phyloP scores from a whole-genome alignment of 1,140 invertebrate genomes.

The Zaprionus camerounensis region DNA sequence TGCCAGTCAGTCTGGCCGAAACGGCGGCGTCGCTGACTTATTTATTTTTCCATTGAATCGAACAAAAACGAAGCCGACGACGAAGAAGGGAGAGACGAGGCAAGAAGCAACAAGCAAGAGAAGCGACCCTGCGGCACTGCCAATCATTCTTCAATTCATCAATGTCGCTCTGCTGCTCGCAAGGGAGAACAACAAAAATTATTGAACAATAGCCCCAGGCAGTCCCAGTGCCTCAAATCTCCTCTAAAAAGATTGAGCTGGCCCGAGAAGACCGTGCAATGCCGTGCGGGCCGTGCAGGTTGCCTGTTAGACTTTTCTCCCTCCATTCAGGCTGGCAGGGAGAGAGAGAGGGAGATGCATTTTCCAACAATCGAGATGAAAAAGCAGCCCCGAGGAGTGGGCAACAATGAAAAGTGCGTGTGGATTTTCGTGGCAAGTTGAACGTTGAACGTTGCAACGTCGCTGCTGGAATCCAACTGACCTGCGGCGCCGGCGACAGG shows the following conservation, averaged over 20 bases:
- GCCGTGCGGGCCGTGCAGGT: constrained; percentile 10
- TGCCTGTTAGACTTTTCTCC: constrained; percentile 30
- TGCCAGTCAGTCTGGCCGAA: constrained; percentile 77
- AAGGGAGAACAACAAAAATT: constrained; percentile 31
- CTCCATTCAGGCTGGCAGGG: constrained; percentile 30
- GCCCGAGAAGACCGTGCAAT: background rate
- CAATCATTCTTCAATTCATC: constrained; percentile 83
- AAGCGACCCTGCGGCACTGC: constrained; percentile 63
- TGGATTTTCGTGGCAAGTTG: constrained; percentile 56
- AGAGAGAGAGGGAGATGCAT: background rate
- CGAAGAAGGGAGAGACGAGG: constrained; percentile 16
- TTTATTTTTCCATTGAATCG: constrained; percentile 77
- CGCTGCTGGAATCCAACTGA: constrained; percentile 59
- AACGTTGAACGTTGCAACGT: constrained; percentile 25
- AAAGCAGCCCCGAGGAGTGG: constrained; percentile 2
- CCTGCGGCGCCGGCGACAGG: constrained; percentile 74
- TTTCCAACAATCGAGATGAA: constrained; percentile 13
- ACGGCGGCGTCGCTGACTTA: constrained; percentile 62
- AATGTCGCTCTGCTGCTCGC: constrained; percentile 57
- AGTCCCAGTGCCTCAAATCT: constrained; percentile 43
- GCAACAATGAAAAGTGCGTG: constrained; percentile 52
- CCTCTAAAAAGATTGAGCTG: constrained; percentile 4
- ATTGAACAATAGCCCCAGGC: constrained; percentile 70
- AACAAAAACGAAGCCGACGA: constrained; percentile 23
- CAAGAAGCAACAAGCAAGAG: background rate